Conservation (phyloP, 2,888 invertebrate genomes). For the Morpho achilles region DNA sequence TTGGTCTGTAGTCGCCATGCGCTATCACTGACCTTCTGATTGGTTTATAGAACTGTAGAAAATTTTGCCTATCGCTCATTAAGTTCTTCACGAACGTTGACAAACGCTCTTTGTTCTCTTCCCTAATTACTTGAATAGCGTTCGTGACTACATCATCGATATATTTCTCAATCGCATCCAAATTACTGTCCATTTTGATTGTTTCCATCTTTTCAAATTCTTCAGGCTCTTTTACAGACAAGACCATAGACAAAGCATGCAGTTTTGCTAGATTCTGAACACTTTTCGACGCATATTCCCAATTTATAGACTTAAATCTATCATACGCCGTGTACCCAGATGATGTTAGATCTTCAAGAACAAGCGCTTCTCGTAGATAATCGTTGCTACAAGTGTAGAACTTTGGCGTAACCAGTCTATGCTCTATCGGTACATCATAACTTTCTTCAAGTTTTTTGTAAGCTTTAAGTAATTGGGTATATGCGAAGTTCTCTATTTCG, state of each 20-base stretch:
- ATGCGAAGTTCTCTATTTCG: slow-evolving; percentile 32
- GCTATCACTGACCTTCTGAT: slow-evolving; percentile 26
- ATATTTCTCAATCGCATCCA: slow-evolving; percentile 16
- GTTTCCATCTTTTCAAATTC: slow-evolving; percentile 27
- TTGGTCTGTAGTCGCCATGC: slow-evolving; percentile 34
- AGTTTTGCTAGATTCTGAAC: slow-evolving; percentile 40
- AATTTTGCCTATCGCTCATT: slow-evolving; percentile 6
- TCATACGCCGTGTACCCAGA: slow-evolving; percentile 34
- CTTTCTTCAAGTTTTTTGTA: slow-evolving; percentile 32
- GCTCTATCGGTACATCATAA: slow-evolving; percentile 29
- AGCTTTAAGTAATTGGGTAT: slow-evolving; percentile 28
- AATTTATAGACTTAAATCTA: slow-evolving; percentile 35
- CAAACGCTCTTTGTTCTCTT: slow-evolving; percentile 37
- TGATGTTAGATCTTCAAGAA: slow-evolving; percentile 36
- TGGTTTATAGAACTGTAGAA: slow-evolving; percentile 28
- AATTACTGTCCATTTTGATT: slow-evolving; percentile 11
- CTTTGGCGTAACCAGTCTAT: slow-evolving; percentile 33
- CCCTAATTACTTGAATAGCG: slow-evolving; percentile 29
- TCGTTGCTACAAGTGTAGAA: slow-evolving; percentile 29
- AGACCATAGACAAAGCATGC: slow-evolving; percentile 47
- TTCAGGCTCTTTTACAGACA: slow-evolving; percentile 37
- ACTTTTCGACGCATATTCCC: slow-evolving; percentile 37
- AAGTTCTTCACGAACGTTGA: slow-evolving; percentile 28
- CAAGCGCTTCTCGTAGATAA: slow-evolving; percentile 31
- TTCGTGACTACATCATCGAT: slow-evolving; percentile 19